A percentile compares a stretch with the other conserved stretches of the same genome.
Evolutionary conservation across 2,113 vertebrate species (phyloP).

Genomic region (Psilopsiagon aurifrons): DNA sequence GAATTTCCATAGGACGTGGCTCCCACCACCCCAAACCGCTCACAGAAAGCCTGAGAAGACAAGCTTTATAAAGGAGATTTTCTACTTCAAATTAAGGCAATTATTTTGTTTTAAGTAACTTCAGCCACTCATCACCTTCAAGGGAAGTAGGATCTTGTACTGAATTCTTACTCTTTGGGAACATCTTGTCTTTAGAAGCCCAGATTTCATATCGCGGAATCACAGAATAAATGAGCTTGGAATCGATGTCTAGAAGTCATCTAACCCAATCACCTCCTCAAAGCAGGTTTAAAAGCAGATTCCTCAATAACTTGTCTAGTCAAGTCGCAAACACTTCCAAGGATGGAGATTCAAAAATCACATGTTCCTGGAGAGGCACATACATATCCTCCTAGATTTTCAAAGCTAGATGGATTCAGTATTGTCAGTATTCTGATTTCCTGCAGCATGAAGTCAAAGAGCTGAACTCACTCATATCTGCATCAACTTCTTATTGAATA

Average conservation of each 20-base stretch:
- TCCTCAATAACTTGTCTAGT: neutral
- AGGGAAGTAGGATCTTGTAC: neutral
- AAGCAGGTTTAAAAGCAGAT: neutral
- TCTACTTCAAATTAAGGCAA: neutral
- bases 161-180: neutral
- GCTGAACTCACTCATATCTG: neutral
- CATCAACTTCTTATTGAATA: neutral
- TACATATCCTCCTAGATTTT: neutral
- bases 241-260: neutral
- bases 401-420: neutral
- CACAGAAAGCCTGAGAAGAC: neutral
- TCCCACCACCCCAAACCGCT: neutral
- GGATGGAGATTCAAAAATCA: neutral
- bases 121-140: neutral
- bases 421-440: neutral
- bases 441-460: neutral
- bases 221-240: neutral
- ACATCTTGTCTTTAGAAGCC: neutral
- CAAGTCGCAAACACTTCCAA: neutral
- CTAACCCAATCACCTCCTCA: neutral
- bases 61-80: neutral
- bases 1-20: neutral
- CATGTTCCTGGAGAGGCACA: neutral
- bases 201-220: neutral
- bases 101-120: neutral